These are phyloP conservation scores for Ceryle rudis DNA, from an alignment of 2,797 vertebrate genomes.

Conservation along the genomic window DNA sequence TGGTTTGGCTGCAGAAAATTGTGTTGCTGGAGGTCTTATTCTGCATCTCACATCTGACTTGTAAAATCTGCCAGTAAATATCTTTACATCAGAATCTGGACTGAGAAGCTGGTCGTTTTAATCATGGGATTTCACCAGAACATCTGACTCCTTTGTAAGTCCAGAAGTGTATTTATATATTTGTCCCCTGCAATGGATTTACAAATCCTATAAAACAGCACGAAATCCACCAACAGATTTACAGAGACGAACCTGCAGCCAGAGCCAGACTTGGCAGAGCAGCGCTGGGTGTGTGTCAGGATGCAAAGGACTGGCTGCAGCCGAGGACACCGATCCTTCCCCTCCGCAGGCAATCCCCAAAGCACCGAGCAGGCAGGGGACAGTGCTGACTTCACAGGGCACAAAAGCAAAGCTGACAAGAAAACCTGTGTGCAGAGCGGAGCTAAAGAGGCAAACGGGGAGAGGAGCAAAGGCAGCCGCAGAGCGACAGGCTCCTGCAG, in stretches of 20 bases:
- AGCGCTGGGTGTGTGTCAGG: background rate
- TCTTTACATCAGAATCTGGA: background rate
- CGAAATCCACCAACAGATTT: background rate
- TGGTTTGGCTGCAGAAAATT: background rate
- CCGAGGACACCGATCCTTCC: background rate
- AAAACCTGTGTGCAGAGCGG: background rate
- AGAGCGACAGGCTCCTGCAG: background rate
- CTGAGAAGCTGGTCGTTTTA: background rate
- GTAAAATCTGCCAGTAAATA: background rate
- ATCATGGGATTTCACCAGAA: background rate
- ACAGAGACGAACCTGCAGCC: background rate
- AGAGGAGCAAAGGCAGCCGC: background rate
- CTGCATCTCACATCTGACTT: background rate
- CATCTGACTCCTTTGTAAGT: background rate
- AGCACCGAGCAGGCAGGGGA: background rate
- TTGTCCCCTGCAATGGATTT: background rate
- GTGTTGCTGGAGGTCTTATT: background rate
- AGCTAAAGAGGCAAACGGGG: background rate
- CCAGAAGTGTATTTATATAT: background rate
- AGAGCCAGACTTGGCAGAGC: accelerated
- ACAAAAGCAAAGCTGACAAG: background rate
- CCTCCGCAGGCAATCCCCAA: background rate
- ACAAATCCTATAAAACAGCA: background rate
- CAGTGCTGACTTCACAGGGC: background rate
- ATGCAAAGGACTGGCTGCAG: background rate